phyloP scores from a whole-genome alignment of 2,113 vertebrate genomes.

The Excalfactoria chinensis region DNA sequence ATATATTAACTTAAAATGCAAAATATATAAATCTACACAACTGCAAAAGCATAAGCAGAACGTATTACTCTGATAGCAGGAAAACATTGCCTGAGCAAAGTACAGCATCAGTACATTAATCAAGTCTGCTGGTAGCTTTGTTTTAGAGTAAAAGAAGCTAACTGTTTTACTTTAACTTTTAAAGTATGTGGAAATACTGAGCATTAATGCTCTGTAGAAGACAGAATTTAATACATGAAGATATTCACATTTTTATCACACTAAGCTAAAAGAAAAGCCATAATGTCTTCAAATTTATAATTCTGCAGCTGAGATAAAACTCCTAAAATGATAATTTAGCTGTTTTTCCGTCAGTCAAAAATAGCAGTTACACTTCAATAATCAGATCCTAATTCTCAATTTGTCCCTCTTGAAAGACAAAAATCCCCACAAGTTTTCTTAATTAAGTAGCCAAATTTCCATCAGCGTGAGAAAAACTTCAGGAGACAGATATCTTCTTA shows the following conservation, averaged over 20 bases:
- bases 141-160: slow-evolving; percentile 21
- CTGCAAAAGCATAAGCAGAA: slow-evolving; percentile 39
- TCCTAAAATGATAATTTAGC: slow-evolving; percentile 13
- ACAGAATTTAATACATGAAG: slow-evolving; percentile 25
- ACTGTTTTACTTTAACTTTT: slow-evolving; percentile 19
- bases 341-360: slow-evolving; percentile 30
- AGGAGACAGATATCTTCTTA: neutral
- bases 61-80: slow-evolving; percentile 25
- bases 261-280: neutral
- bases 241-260: slow-evolving; percentile 14
- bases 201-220: slow-evolving; percentile 3
- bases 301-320: neutral
- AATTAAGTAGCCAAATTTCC: neutral
- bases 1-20: slow-evolving; percentile 55
- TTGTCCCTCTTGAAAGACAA: neutral
- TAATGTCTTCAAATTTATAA: slow-evolving; percentile 11
- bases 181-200: slow-evolving; percentile 8
- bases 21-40: slow-evolving; percentile 16
- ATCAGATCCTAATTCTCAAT: neutral
- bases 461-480: neutral
- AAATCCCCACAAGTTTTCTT: neutral
- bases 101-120: slow-evolving; percentile 33
- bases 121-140: slow-evolving; percentile 31
- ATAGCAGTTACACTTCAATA: neutral
- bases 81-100: neutral